phyloP scores from a whole-genome alignment of 2,113 vertebrate species.

The Microcebus ravelobensis region DNA sequence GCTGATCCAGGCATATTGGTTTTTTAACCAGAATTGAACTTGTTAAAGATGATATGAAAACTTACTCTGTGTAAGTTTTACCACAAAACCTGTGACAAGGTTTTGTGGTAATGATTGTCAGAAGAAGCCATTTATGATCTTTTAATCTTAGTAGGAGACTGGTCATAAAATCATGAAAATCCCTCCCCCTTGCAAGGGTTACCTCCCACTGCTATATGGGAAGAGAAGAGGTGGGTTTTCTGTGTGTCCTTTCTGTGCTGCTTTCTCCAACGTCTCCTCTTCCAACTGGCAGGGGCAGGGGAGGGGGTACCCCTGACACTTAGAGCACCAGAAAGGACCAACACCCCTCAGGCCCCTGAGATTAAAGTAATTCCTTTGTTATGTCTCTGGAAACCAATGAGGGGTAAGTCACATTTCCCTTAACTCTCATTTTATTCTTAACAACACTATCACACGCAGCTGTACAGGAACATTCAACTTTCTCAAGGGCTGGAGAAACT shows the following conservation, averaged over 20 bases:
- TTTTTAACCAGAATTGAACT: conserved; percentile 51
- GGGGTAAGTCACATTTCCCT: not conserved
- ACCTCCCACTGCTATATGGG: not conserved
- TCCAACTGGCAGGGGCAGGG: not conserved
- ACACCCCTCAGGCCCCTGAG: not conserved
- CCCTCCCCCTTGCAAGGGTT: not conserved
- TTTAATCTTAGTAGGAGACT: not conserved
- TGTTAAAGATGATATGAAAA: not conserved
- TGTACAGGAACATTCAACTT: no score
- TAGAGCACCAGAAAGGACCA: not conserved
- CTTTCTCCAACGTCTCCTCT: not conserved
- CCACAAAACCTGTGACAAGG: no score
- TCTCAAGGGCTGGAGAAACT: not conserved
- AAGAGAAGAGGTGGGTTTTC: not conserved
- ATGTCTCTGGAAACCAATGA: not conserved
- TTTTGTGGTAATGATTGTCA: conserved; percentile 30
- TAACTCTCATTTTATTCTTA: not conserved
- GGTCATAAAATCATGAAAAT: not conserved
- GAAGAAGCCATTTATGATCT: not conserved
- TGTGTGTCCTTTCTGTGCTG: not conserved
- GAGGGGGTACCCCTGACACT: not conserved
- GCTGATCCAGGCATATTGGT: conserved; percentile 17
- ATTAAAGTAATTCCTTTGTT: not conserved
- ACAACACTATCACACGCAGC: not conserved
- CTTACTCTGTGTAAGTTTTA: not conserved